Percentiles rank a stretch among this genome's conserved stretches.
These are phyloP conservation scores for Etheostoma spectabile DNA, from an alignment of 2,113 vertebrate species.

Conservation along the genomic window DNA sequence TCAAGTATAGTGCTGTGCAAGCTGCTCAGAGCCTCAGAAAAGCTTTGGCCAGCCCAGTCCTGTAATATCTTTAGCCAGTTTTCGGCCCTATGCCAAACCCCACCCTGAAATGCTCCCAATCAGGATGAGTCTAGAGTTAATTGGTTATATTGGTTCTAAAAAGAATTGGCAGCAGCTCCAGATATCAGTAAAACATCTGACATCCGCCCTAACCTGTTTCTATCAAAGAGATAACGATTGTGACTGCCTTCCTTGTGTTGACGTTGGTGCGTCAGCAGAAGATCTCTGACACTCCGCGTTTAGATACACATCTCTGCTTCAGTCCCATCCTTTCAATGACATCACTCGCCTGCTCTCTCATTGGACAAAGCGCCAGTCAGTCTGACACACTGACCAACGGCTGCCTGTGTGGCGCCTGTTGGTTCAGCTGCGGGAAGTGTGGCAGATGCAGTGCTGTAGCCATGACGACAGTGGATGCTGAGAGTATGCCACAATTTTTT, in stretches of 20 bases:
- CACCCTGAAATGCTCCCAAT: background rate
- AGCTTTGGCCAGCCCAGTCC: background rate
- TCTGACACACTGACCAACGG: constrained; percentile 23
- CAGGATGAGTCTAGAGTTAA: background rate
- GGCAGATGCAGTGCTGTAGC: constrained; percentile 63
- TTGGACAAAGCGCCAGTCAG: constrained; percentile 40
- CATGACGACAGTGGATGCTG: constrained; percentile 78
- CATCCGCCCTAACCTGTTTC: constrained; percentile 20
- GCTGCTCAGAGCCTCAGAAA: background rate
- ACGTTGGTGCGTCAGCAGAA: constrained; percentile 56
- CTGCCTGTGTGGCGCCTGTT: background rate
- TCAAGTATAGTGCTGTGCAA: background rate
- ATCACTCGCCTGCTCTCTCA: constrained; percentile 49
- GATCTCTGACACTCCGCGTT: constrained; percentile 39
- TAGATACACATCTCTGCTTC: constrained; percentile 30
- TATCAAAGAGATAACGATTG: constrained; percentile 9
- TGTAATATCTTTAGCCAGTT: background rate
- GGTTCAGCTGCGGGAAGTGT: background rate
- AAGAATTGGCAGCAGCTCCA: background rate
- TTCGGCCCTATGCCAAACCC: background rate
- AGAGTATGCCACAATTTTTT: constrained; percentile 53
- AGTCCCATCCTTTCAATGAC: constrained; percentile 38
- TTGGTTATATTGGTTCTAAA: background rate
- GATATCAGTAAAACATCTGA: constrained; percentile 7
- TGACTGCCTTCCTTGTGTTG: constrained; percentile 25